Base-by-base conservation (phyloP, 2,113 vertebrate genomes). In the Tachysurus vachellii region DNA sequence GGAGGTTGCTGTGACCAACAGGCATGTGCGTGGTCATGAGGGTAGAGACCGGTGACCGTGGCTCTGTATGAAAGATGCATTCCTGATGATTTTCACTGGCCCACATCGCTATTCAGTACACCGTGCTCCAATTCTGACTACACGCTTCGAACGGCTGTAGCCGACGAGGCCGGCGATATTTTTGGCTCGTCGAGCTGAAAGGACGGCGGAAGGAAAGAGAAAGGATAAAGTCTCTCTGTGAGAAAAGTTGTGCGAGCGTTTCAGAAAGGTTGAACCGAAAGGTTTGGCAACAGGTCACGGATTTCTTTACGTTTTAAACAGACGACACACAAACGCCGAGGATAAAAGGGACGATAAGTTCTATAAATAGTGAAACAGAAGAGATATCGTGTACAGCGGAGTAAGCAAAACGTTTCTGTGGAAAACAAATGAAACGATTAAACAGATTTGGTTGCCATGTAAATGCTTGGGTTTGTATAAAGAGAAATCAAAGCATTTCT, bases 111-210 rank as follows among this genome's bases (percentile, higher is more conserved):
- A 88, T 31, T 8, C 62, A 28, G 84, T 64, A 82, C 73, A 44
- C 84, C 84, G 80, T 86, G 88, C 84, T 83, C 88, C 88, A 84
- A 57, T 83, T 91, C 64, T 80, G 80, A 88, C 85, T 85, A 66
- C 54, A 80, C 66, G 88, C 83, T 56, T 57, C 68, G 84, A 2
- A 80, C 53, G 21, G 64, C 28, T 75, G 36, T 54, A 8, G 85
- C 89, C 89, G 86, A 89, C 85, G 89, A 90, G 88, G 80, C 64
- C 50, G 26, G 26, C 53, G 85, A 86, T 89, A 90, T 91, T 88
- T 89, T 84, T 88, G 88, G 84, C 64, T 61, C 62, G 3, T 31
- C 1, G 75, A 80, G 82, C 61, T 36, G 19, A 19, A 77, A 85
- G 21, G 17, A 80, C n/a, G 11, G 13, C 36, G 84, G n/a, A 36